Conservation (phyloP, 2,113 vertebrate genomes). For the Solea solea region DNA sequence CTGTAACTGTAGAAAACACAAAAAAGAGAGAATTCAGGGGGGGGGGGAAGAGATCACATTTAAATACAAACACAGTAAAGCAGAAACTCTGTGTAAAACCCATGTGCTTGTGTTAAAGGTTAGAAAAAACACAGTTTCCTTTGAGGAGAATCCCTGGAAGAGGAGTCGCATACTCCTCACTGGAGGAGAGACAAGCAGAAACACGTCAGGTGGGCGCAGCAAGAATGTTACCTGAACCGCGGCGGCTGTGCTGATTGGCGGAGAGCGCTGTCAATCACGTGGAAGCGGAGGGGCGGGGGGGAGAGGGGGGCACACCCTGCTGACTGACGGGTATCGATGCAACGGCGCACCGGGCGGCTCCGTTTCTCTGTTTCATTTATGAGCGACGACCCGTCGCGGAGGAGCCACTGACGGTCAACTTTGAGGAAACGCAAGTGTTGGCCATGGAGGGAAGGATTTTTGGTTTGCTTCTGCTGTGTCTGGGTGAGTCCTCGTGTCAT, state of each 20-base stretch:
- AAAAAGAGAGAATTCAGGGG: too few species aligned
- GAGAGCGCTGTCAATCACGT: slow-evolving; percentile 28
- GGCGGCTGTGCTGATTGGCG: slow-evolving; percentile 48
- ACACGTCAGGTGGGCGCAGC: slow-evolving; percentile 30
- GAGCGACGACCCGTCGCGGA: accelerated
- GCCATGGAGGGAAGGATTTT: slow-evolving; percentile 28
- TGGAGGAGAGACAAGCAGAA: slow-evolving; percentile 25
- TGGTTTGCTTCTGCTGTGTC: slow-evolving; percentile 16
- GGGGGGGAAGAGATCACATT: too few species aligned
- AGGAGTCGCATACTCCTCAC: not conserved
- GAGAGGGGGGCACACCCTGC: not conserved
- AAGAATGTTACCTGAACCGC: slow-evolving; percentile 14
- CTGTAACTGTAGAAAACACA: too few species aligned
- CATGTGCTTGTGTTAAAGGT: too few species aligned
- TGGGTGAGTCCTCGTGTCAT: slow-evolving; percentile 58
- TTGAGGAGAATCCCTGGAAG: not conserved
- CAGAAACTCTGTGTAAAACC: not conserved
- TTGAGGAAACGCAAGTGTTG: accelerated
- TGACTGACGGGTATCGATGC: slow-evolving; percentile 26
- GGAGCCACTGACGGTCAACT: not conserved
- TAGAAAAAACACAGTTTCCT: not conserved
- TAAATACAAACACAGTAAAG: too few species aligned
- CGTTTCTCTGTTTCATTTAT: not conserved
- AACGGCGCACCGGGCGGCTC: not conserved
- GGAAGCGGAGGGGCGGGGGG: not conserved